These are phyloP conservation scores for Rhynchophorus ferrugineus DNA, from an alignment of 1,140 invertebrate genomes.

Conservation along the genomic window DNA sequence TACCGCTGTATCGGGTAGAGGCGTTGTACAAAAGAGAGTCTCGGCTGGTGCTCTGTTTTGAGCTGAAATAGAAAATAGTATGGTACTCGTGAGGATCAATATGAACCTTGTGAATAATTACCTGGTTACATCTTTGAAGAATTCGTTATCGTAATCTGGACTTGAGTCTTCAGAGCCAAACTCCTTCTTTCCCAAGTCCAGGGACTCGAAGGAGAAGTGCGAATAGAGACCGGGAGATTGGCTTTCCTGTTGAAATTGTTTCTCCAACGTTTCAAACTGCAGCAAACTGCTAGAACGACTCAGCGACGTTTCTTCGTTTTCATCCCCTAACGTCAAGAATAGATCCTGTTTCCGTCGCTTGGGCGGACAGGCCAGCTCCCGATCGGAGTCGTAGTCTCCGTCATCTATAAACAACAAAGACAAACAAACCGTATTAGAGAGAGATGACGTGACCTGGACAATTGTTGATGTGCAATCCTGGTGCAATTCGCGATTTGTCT, in stretches of 20 bases:
- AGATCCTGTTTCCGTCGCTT: constrained; percentile 60
- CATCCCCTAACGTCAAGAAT: constrained; percentile 38
- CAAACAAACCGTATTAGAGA: not conserved
- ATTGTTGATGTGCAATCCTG: too few relatives aligned
- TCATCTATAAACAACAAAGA: constrained; percentile 39
- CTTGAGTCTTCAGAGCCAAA: constrained; percentile 29
- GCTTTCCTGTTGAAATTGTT: constrained; percentile 51
- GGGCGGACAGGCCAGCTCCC: constrained; percentile 69
- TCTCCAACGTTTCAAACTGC: constrained; percentile 72
- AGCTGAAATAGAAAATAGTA: constrained; percentile 8
- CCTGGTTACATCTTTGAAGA: constrained; percentile 32
- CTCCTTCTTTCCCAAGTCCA: constrained; percentile 51
- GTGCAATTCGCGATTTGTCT: too few relatives aligned
- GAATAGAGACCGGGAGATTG: constrained; percentile 44
- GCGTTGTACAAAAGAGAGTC: constrained; percentile 28
- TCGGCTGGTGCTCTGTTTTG: constrained; percentile 18
- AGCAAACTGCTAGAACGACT: constrained; percentile 67
- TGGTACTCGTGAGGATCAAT: not conserved
- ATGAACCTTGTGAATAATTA: too few relatives aligned
- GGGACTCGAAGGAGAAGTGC: constrained; percentile 49
- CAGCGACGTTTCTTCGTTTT: constrained; percentile 47
- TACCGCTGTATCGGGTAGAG: constrained; percentile 20
- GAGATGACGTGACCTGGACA: not conserved
- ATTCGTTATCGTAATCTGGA: constrained; percentile 26
- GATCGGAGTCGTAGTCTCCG: constrained; percentile 58